These are phyloP conservation scores for Phortica okadai DNA, from an alignment of 2,888 invertebrate genomes.

Conservation along the genomic window DNA sequence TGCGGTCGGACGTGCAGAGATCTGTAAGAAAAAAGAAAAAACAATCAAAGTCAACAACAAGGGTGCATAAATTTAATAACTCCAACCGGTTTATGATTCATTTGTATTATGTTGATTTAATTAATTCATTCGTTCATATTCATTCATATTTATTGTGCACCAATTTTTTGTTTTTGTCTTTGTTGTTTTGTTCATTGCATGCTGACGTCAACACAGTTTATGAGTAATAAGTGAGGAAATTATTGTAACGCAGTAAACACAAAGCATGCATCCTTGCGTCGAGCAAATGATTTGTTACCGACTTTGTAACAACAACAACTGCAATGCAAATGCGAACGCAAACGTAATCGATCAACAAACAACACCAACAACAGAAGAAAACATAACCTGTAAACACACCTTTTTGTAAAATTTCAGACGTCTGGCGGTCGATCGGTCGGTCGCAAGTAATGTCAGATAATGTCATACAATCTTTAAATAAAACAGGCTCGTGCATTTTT, in stretches of 20 bases:
- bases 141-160: too few relatives aligned
- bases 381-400: constrained; percentile 25
- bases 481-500: not conserved
- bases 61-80: not conserved
- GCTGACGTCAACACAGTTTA: constrained; percentile 35
- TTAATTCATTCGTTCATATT: not conserved
- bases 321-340: too few relatives aligned
- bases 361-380: constrained; percentile 12
- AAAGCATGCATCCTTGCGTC: not conserved
- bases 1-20: constrained; percentile 56
- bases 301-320: too few relatives aligned
- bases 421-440: constrained; percentile 4
- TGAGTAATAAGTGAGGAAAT: constrained; percentile 31
- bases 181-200: constrained; percentile 35
- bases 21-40: constrained; percentile 55
- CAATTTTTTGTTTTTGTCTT: constrained; percentile 1
- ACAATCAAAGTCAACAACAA: constrained; percentile 22
- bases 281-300: too few relatives aligned
- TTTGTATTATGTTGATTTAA: not conserved
- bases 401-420: constrained; percentile 19
- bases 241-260: not conserved
- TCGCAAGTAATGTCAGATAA: constrained; percentile 3
- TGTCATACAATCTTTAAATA: constrained; percentile 8
- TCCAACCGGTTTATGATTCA: not conserved
- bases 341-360: not conserved